Evolutionary conservation across 2,888 invertebrate species (phyloP).

Genomic region (Tachina lurida): DNA sequence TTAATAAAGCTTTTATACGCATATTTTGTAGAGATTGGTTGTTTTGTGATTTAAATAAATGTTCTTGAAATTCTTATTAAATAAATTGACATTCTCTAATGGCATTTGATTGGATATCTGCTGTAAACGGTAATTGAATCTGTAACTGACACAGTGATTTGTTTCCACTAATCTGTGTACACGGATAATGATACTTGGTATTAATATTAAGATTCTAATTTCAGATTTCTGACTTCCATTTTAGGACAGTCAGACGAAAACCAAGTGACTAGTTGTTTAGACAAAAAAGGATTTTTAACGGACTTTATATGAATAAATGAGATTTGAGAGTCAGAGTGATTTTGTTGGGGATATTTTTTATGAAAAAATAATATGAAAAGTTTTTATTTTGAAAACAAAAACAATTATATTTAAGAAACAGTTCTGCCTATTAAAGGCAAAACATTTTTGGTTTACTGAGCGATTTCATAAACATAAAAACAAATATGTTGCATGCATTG

Average conservation of each 20-base stretch:
- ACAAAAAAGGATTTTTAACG: not conserved
- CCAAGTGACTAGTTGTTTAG: not conserved
- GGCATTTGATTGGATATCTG: slow-evolving; percentile 64
- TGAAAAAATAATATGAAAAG: no score
- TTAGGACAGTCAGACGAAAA: not conserved
- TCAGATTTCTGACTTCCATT: not conserved
- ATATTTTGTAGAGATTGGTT: slow-evolving; percentile 25
- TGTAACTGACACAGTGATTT: slow-evolving; percentile 46
- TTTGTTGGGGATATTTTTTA: no score
- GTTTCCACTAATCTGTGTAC: slow-evolving; percentile 39
- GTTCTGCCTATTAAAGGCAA: no score
- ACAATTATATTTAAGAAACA: no score
- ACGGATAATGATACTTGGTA: slow-evolving; percentile 3
- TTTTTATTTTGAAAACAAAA: no score
- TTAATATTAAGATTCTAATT: slow-evolving; percentile 4
- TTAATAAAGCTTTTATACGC: slow-evolving; percentile 59
- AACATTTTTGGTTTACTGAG: no score
- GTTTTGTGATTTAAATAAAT: slow-evolving; percentile 34
- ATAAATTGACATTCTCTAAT: slow-evolving; percentile 60
- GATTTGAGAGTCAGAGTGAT: not conserved
- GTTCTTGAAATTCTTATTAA: slow-evolving; percentile 37
- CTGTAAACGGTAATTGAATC: slow-evolving; percentile 13
- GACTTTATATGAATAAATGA: not conserved
- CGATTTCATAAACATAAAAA: no score
- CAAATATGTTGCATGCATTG: no score